A percentile compares a stretch with the other conserved stretches of the same genome.
phyloP scores from a whole-genome alignment of 2,113 vertebrate genomes.

The Nesoenas mayeri region DNA sequence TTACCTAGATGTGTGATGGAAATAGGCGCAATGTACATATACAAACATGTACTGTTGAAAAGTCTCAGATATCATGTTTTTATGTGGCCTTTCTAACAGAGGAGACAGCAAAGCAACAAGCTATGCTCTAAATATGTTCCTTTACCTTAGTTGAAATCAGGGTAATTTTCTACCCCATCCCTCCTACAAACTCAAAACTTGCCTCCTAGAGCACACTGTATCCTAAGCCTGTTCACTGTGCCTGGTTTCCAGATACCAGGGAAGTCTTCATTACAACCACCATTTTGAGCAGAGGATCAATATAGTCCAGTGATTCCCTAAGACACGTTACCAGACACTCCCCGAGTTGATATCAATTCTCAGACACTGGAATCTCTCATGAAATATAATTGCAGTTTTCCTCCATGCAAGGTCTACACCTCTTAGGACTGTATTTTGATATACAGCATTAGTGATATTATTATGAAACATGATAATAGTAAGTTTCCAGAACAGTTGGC shows the following conservation, averaged over 20 bases:
- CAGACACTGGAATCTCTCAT: background rate
- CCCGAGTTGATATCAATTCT: background rate
- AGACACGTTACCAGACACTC: background rate
- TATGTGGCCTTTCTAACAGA: background rate
- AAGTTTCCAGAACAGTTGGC: background rate
- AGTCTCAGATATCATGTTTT: background rate
- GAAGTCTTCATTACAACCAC: background rate
- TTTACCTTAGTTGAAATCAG: background rate
- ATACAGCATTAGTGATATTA: background rate
- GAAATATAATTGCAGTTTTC: fast-evolving
- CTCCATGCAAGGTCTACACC: background rate
- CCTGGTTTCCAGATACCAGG: background rate
- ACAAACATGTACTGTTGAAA: background rate
- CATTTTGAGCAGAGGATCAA: background rate
- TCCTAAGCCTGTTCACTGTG: background rate
- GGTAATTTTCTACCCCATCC: background rate
- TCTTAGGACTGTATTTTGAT: background rate
- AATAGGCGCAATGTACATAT: background rate
- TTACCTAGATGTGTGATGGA: background rate
- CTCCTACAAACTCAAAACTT: background rate
- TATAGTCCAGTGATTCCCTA: background rate
- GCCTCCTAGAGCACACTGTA: background rate
- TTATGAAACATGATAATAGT: background rate
- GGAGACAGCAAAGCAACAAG: background rate
- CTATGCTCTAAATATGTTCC: background rate